Conservation (phyloP, 2,888 invertebrate species). For the Ophioninae sp. region DNA sequence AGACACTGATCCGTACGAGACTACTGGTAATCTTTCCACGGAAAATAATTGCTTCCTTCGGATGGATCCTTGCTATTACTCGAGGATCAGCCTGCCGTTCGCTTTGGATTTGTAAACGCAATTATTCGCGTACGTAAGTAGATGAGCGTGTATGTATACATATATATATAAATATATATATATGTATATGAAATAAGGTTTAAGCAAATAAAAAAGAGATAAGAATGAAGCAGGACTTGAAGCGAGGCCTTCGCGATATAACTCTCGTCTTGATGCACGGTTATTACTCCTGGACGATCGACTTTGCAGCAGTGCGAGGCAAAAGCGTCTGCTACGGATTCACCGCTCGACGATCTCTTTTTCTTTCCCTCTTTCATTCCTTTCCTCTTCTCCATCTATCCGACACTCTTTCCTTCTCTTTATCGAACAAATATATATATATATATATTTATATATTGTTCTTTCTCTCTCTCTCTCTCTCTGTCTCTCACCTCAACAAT, state of each 20-base stretch:
- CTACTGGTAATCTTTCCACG: constrained; percentile 20
- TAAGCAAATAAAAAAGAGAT: background rate
- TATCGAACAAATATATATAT: background rate
- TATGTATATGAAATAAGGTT: background rate
- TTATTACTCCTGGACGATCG: constrained; percentile 65
- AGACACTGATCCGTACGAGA: no score
- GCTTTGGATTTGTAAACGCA: constrained; percentile 26
- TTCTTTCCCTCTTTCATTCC: constrained; percentile 21
- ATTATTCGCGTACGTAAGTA: constrained; percentile 33
- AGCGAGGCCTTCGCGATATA: constrained; percentile 58
- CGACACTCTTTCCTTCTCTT: constrained; percentile 13
- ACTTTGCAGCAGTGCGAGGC: constrained; percentile 39
- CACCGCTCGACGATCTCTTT: constrained; percentile 42
- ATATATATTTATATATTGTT: no score
- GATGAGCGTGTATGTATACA: background rate
- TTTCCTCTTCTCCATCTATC: no score
- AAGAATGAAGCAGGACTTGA: constrained; percentile 48
- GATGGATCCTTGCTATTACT: constrained; percentile 65
- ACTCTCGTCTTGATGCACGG: constrained; percentile 65
- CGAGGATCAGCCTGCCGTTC: constrained; percentile 61
- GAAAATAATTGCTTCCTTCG: constrained; percentile 67
- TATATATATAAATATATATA: constrained; percentile 8
- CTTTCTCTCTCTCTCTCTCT: background rate
- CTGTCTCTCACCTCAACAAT: no score
- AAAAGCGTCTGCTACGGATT: constrained; percentile 19